These are phyloP conservation scores for Thumatha senex DNA, from an alignment of 2,888 invertebrate species.

Conservation along the genomic window DNA sequence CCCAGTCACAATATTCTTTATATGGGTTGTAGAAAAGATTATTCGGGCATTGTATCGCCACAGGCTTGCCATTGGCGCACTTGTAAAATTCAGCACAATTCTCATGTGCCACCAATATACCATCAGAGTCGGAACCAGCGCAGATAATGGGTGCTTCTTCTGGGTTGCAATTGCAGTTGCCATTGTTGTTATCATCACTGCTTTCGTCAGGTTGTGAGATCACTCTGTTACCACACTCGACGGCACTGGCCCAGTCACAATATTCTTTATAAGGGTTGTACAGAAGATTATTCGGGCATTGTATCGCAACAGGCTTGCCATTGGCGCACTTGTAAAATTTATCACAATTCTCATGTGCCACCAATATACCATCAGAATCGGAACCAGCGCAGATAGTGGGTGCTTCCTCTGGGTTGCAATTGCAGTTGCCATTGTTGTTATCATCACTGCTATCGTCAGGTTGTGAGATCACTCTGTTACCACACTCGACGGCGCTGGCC, in stretches of 20 bases:
- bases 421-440: not conserved
- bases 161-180: slow-evolving; percentile 5
- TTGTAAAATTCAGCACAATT: slow-evolving; percentile 40
- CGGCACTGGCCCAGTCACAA: slow-evolving; percentile 35
- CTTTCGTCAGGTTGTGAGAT: not conserved
- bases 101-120: slow-evolving; percentile 32
- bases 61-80: slow-evolving; percentile 31
- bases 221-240: slow-evolving; percentile 31
- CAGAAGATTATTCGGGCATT: slow-evolving; percentile 19
- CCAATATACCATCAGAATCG: slow-evolving; percentile 23
- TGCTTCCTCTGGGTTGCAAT: slow-evolving; percentile 25
- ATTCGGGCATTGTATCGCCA: slow-evolving; percentile 17
- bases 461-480: not conserved
- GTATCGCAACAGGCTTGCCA: slow-evolving; percentile 26
- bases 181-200: not conserved
- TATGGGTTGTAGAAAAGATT: slow-evolving; percentile 27
- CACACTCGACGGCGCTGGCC: not conserved
- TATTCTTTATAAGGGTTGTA: slow-evolving; percentile 29
- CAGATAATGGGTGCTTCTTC: slow-evolving; percentile 38
- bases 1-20: slow-evolving; percentile 33
- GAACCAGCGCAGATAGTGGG: slow-evolving; percentile 34
- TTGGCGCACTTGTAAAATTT: slow-evolving; percentile 35
- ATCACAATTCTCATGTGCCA: slow-evolving; percentile 40
- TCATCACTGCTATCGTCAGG: not conserved
- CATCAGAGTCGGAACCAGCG: slow-evolving; percentile 25